These are phyloP conservation scores for Epicampocera succincta DNA, from an alignment of 2,888 invertebrate genomes.

Conservation along the genomic window DNA sequence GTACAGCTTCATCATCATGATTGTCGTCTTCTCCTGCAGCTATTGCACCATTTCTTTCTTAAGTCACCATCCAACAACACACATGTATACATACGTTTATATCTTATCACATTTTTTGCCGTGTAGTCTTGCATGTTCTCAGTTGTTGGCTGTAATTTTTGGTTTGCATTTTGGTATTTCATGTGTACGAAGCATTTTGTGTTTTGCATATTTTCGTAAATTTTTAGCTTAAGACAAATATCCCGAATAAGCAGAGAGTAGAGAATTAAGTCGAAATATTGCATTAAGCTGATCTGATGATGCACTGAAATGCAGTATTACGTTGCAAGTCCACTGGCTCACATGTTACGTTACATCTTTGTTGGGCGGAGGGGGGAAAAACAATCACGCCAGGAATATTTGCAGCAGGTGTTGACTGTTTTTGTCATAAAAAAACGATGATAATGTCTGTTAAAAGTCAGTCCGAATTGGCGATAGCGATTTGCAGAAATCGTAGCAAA, in stretches of 20 bases:
- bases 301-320: conserved; percentile 34
- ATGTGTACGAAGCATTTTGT: conserved; percentile 37
- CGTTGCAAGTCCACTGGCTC: conserved; percentile 33
- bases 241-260: conserved; percentile 6
- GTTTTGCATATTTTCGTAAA: conserved; percentile 53
- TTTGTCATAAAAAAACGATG: conserved; percentile 60
- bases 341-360: neutral
- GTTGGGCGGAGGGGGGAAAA: neutral
- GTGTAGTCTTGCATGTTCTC: conserved; percentile 20
- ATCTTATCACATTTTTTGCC: conserved; percentile 23
- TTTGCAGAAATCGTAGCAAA: neutral
- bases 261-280: conserved; percentile 44
- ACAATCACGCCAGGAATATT: conserved; percentile 5
- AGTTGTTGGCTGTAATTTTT: conserved; percentile 13
- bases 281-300: conserved; percentile 39
- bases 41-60: conserved; percentile 17
- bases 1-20: conserved; percentile 46
- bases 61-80: neutral
- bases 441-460: conserved; percentile 66
- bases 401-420: conserved; percentile 65
- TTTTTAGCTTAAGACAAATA: conserved; percentile 43
- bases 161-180: conserved; percentile 30
- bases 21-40: conserved; percentile 18
- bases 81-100: neutral
- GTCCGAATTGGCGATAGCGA: conserved; percentile 51